phyloP scores from a whole-genome alignment of 2,797 vertebrate species.

The Danionella dracula region DNA sequence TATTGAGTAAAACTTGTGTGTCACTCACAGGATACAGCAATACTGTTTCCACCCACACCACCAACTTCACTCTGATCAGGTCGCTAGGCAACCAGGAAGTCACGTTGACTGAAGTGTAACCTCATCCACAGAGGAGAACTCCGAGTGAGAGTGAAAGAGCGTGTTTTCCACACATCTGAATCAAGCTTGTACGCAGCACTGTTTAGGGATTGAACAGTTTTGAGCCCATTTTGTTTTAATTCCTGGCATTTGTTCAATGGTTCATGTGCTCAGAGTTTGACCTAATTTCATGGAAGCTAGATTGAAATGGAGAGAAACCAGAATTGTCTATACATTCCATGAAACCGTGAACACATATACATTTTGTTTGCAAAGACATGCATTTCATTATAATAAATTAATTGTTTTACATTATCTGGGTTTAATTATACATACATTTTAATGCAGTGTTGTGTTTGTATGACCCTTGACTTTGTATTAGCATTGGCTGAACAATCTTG shows the following conservation, averaged over 20 bases:
- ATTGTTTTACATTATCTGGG: too few species aligned
- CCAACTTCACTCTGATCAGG: conserved; percentile 52
- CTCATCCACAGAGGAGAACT: conserved; percentile 47
- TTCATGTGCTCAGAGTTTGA: too few species aligned
- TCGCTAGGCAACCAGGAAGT: conserved; percentile 69
- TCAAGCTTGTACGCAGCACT: neutral
- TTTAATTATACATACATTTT: too few species aligned
- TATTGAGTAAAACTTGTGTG: conserved; percentile 42
- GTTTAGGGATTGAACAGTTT: neutral
- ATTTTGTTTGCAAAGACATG: too few species aligned
- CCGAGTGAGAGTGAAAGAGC: neutral
- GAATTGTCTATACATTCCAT: too few species aligned
- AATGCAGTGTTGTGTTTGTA: too few species aligned
- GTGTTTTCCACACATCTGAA: neutral
- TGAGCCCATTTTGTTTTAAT: too few species aligned
- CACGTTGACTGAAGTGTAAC: conserved; percentile 66
- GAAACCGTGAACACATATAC: neutral
- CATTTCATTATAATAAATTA: too few species aligned
- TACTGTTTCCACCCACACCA: conserved; percentile 53
- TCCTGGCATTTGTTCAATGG: too few species aligned
- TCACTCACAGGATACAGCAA: conserved; percentile 64
- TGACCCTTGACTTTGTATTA: too few species aligned
- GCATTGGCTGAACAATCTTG: neutral
- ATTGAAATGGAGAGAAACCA: neutral
- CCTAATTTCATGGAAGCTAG: too few species aligned